Base-by-base conservation (phyloP, 2,888 invertebrate species). In the Drosophila peninsularis region DNA sequence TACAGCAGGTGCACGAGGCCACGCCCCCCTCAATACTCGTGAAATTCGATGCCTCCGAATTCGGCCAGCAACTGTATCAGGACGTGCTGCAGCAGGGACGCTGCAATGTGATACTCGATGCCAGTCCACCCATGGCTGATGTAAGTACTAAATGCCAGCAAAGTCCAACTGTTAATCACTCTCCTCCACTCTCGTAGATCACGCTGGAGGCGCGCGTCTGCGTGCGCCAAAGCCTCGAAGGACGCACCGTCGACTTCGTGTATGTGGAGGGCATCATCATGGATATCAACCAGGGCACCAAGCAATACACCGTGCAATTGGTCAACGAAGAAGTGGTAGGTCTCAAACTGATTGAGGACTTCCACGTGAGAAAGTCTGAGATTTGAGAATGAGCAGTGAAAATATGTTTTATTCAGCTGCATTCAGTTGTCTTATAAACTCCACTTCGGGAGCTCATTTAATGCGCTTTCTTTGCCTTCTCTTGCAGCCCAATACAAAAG, bases 91-190 rank as follows among this genome's bases (percentile, higher is more conserved):
- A 96, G 84, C 94, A 94, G 80, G 95, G 96, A 86, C 96, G 96
- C 90, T 96, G 95, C 92, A 97, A 97, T 93, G 96, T 98, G 91
- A 97, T 98, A 87, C 96, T 97, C 90, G 98, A 99, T 92, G 97
- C 98, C 80, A 96, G 97, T 93, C 98, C 98, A 36, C 96, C 95
- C 90, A 94, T 95, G 85, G 95, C 95, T 82, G 96, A 97, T 93
- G 94, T 98, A 89, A 75, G 88, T 84, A 47, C 52, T 10, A 36
- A 61, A 42, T 34, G 5, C 19, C 9, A 5, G 0, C 2, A 13
- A 27, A 39, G 17, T 42, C 44, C 14, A n/a, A 54, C 21, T 14
- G 17, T 39, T 14, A 17, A 50, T 52, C 11, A 14, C 11, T 5
- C 36, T 0, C 5, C 1, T 6, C 21, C 21, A 4, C 27, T 6